phyloP scores from a whole-genome alignment of 2,888 invertebrate genomes.

The Dasypolia templi region DNA sequence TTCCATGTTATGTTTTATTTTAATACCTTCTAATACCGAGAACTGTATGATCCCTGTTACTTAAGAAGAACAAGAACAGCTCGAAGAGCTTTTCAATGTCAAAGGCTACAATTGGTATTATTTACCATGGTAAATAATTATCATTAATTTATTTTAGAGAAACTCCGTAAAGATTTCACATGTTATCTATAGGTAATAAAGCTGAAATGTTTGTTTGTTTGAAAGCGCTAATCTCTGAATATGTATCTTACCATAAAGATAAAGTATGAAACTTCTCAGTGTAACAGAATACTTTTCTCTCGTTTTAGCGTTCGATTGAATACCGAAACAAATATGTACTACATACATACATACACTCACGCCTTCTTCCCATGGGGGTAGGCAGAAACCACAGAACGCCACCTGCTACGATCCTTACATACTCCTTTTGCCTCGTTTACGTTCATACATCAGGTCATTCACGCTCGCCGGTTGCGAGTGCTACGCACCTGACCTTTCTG shows the following conservation, averaged over 20 bases:
- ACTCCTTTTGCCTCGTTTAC: no score
- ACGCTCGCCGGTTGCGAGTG: no score
- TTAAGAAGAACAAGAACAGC: background rate
- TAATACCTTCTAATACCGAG: background rate
- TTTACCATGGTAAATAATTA: background rate
- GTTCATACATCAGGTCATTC: no score
- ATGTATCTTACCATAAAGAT: constrained; percentile 6
- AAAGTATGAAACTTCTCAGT: background rate
- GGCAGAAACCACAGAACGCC: no score
- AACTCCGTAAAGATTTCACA: background rate
- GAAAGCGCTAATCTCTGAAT: background rate
- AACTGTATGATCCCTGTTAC: background rate
- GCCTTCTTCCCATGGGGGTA: no score
- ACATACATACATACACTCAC: no score
- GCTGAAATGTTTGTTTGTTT: no score
- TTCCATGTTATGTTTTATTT: background rate
- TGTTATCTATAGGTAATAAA: background rate
- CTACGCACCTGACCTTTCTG: no score
- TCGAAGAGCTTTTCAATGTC: background rate
- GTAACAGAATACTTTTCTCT: background rate
- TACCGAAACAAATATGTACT: background rate
- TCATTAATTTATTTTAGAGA: background rate
- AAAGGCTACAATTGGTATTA: background rate
- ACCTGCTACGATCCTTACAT: no score
- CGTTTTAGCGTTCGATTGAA: background rate